phyloP scores from a whole-genome alignment of 2,113 vertebrate species.

The Phrynocephalus versicolor region DNA sequence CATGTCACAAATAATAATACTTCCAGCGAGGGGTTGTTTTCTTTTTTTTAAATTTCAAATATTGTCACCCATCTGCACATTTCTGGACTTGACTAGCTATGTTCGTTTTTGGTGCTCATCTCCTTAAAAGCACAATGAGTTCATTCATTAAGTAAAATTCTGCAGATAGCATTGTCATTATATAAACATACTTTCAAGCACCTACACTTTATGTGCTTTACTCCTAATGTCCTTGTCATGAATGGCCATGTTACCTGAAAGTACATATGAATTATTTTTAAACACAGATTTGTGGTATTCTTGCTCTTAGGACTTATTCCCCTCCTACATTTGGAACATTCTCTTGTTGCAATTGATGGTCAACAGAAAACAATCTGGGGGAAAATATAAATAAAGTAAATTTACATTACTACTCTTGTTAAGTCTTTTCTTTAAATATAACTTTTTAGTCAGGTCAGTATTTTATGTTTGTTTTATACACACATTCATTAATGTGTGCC shows the following conservation, averaged over 20 bases:
- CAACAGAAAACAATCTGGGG: constrained; percentile 41
- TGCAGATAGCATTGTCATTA: constrained; percentile 67
- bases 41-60: constrained; percentile 72
- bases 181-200: constrained; percentile 66
- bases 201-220: constrained; percentile 28
- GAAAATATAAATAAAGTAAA: constrained; percentile 14
- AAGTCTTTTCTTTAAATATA: constrained; percentile 46
- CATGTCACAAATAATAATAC: constrained; percentile 91
- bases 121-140: constrained; percentile 61
- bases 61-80: constrained; percentile 69
- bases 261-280: constrained; percentile 60
- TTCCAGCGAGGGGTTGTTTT: constrained; percentile 47
- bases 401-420: background rate
- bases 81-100: constrained; percentile 62
- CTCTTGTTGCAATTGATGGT: constrained; percentile 3
- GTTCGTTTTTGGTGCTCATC: constrained; percentile 70
- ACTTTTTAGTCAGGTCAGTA: constrained; percentile 21
- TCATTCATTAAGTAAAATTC: constrained; percentile 68
- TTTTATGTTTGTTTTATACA: constrained; percentile 26
- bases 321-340: constrained; percentile 59
- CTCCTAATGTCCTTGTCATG: background rate
- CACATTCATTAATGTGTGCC: constrained; percentile 10
- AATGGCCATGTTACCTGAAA: background rate
- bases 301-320: constrained; percentile 40
- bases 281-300: constrained; percentile 51